Conservation (phyloP, 1,140 invertebrate genomes). For the Euschistus heros region DNA sequence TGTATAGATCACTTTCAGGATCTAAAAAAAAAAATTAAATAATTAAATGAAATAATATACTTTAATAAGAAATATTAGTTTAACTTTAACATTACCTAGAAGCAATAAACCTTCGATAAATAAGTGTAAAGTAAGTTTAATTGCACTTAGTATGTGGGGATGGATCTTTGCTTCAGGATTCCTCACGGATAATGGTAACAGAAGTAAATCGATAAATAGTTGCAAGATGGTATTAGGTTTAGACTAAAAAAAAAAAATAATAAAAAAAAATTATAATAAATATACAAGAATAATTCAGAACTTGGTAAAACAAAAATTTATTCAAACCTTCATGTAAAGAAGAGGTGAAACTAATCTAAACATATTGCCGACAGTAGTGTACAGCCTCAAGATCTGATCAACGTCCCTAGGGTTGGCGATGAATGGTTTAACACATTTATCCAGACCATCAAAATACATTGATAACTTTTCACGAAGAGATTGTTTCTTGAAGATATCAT, state of each 20-base stretch:
- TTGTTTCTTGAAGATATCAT: slow-evolving; percentile 22
- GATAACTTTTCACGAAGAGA: slow-evolving; percentile 14
- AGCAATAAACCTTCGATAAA: slow-evolving; percentile 25
- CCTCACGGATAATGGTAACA: slow-evolving; percentile 23
- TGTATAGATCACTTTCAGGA: slow-evolving; percentile 15
- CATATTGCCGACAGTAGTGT: slow-evolving; percentile 12
- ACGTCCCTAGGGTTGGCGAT: not conserved
- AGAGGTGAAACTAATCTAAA: slow-evolving; percentile 19
- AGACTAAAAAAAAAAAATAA: slow-evolving; percentile 23
- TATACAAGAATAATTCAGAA: not conserved
- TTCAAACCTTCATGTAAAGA: slow-evolving; percentile 22
- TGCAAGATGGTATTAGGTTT: slow-evolving; percentile 27
- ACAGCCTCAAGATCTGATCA: slow-evolving; percentile 10
- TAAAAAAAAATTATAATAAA: slow-evolving; percentile 5
- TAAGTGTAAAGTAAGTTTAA: slow-evolving; percentile 23
- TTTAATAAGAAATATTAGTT: not conserved
- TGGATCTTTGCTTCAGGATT: slow-evolving; percentile 25
- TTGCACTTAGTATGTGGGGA: slow-evolving; percentile 14
- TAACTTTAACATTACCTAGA: slow-evolving; percentile 23
- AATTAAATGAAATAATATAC: not conserved
- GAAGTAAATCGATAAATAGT: slow-evolving; percentile 23
- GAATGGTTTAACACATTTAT: slow-evolving; percentile 22
- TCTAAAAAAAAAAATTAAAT: slow-evolving; percentile 10
- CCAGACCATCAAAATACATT: slow-evolving; percentile 21
- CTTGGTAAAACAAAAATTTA: not conserved